Conservation (phyloP, 35 echinoderm and acorn worm genomes). For the Ophiothrix spiculata region DNA sequence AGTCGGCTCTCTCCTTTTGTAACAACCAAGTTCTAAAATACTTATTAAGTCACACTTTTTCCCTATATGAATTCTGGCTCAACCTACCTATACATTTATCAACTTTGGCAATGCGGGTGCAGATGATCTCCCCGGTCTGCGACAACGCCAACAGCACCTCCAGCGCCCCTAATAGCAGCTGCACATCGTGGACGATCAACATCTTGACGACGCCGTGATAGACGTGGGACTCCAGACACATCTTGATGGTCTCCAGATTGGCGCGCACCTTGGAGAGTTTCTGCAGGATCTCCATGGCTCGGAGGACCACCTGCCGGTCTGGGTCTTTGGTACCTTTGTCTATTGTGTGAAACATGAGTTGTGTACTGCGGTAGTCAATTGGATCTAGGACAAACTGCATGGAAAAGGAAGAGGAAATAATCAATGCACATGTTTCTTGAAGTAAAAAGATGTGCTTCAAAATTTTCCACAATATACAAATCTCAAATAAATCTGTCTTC, state of each 20-base stretch:
- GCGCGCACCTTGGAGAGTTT: conserved; percentile 64
- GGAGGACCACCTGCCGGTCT: conserved; percentile 72
- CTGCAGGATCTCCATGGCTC: conserved; percentile 79
- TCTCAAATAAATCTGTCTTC: no score
- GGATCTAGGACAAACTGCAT: conserved; percentile 89
- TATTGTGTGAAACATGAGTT: conserved; percentile 96
- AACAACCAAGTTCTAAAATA: no score
- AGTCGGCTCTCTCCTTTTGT: no score
- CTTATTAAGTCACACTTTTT: no score
- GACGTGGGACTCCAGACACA: conserved; percentile 71
- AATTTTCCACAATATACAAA: no score
- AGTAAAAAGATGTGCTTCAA: no score
- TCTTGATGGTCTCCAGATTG: conserved; percentile 68
- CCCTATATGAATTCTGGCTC: no score
- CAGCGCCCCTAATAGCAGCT: conserved; percentile 76
- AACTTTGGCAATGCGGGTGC: conserved; percentile 63
- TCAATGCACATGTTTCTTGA: not conserved
- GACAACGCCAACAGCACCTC: conserved; percentile 84
- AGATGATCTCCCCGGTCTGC: conserved; percentile 70
- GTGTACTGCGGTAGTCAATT: conserved; percentile 85
- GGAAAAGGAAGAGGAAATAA: conserved; percentile 24
- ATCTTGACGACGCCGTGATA: conserved; percentile 64
- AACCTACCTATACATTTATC: conserved; percentile 84
- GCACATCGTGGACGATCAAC: conserved; percentile 86
- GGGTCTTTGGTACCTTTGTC: conserved; percentile 76